Evolutionary conservation across 1,140 invertebrate species (phyloP).

Genomic region (Pantala flavescens): DNA sequence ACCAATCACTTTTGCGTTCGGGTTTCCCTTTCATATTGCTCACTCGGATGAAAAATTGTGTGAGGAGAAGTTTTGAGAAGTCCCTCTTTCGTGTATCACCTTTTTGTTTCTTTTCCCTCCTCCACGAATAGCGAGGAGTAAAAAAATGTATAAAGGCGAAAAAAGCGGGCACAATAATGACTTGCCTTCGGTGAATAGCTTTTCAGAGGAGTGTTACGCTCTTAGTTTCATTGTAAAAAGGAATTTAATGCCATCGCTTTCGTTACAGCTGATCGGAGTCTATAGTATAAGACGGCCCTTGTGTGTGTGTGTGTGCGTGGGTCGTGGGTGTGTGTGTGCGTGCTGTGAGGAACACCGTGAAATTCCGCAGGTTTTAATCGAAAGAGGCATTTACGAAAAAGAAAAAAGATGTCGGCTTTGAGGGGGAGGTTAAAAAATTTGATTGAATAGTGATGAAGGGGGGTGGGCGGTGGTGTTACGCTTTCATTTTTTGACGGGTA

Average conservation of each 20-base stretch:
- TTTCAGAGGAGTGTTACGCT: background rate
- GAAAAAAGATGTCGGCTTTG: background rate
- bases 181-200: background rate
- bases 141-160: background rate
- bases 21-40: slow-evolving; percentile 9
- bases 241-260: background rate
- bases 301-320: too few species aligned
- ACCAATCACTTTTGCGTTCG: slow-evolving; percentile 4
- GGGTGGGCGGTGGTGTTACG: background rate
- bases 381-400: slow-evolving; percentile 3
- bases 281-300: background rate
- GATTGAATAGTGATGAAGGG: background rate
- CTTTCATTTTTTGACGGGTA: background rate
- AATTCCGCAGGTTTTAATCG: slow-evolving; percentile 1
- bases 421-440: background rate
- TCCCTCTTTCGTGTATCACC: background rate
- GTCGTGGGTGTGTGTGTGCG: too few species aligned
- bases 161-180: background rate
- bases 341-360: background rate
- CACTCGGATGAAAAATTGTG: slow-evolving; percentile 2
- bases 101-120: background rate
- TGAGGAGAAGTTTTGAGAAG: background rate
- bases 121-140: background rate
- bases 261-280: background rate
- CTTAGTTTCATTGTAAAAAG: background rate